phyloP scores from a whole-genome alignment of 2,888 invertebrate species.

The Timandra comae region DNA sequence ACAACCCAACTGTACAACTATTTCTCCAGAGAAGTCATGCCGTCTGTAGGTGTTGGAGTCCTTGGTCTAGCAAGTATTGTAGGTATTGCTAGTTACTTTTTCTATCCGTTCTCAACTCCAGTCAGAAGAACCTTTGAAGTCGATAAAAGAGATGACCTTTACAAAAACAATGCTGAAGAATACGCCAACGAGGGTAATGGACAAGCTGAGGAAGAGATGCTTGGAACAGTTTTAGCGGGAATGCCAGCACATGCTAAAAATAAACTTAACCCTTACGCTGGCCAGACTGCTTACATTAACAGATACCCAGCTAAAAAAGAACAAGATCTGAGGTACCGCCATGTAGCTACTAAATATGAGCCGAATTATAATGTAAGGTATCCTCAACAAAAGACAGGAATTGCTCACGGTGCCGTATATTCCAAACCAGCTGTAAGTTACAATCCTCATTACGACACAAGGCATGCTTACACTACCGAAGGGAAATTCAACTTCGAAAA shows the following conservation, averaged over 20 bases:
- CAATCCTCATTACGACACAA: slow-evolving; percentile 58
- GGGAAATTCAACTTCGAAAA: slow-evolving; percentile 54
- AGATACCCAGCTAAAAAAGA: slow-evolving; percentile 61
- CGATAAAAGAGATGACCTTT: slow-evolving; percentile 79
- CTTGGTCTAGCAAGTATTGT: slow-evolving; percentile 84
- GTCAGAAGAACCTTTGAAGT: slow-evolving; percentile 81
- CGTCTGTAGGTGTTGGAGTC: slow-evolving; percentile 86
- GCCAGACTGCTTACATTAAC: slow-evolving; percentile 56
- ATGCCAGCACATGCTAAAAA: slow-evolving; percentile 76
- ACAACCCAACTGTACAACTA: slow-evolving; percentile 86
- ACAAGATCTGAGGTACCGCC: slow-evolving; percentile 65
- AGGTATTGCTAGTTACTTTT: slow-evolving; percentile 85
- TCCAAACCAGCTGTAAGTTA: slow-evolving; percentile 58
- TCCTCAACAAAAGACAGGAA: slow-evolving; percentile 68
- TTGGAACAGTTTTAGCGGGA: slow-evolving; percentile 84
- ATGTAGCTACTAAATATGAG: slow-evolving; percentile 56
- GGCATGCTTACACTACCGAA: slow-evolving; percentile 62
- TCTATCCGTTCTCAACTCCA: slow-evolving; percentile 84
- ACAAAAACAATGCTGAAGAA: slow-evolving; percentile 82
- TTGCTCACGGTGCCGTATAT: slow-evolving; percentile 67
- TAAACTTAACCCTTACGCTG: slow-evolving; percentile 64
- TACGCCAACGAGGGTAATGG: slow-evolving; percentile 81
- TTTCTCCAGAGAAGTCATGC: slow-evolving; percentile 87
- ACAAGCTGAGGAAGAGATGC: slow-evolving; percentile 85
- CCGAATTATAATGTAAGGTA: slow-evolving; percentile 60